Conservation (phyloP, 2,797 vertebrate genomes). For the Anguilla pacifica region DNA sequence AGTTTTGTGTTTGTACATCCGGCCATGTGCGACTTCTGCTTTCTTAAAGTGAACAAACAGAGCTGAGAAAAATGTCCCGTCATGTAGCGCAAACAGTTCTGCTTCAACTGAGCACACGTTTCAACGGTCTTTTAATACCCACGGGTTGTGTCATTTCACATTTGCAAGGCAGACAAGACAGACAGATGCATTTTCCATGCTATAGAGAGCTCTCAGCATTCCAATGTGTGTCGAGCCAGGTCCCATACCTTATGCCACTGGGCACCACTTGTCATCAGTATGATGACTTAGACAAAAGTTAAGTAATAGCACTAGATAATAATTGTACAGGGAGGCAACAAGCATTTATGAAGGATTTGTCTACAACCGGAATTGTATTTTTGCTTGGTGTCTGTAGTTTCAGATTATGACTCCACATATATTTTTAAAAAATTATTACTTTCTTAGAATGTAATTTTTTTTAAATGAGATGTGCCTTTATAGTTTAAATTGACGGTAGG, state of each 20-base stretch:
- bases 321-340: constrained; percentile 52
- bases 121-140: neutral
- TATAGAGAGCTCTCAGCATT: neutral
- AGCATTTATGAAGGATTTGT: constrained; percentile 53
- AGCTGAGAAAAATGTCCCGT: neutral
- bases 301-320: constrained; percentile 51
- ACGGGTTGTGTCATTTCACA: neutral
- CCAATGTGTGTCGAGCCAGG: constrained; percentile 44
- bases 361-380: constrained; percentile 57
- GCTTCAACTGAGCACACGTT: neutral
- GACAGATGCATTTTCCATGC: neutral
- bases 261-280: constrained; percentile 43
- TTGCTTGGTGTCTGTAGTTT: constrained; percentile 58
- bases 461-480: constrained; percentile 59
- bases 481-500: constrained; percentile 56
- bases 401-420: constrained; percentile 55
- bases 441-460: constrained; percentile 59
- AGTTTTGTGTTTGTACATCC: constrained; percentile 35
- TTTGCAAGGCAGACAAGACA: neutral
- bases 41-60: neutral
- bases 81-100: neutral
- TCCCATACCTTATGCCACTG: constrained; percentile 46
- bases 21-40: neutral
- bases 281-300: constrained; percentile 49
- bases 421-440: constrained; percentile 53